phyloP scores from a whole-genome alignment of 2,797 vertebrate species.

The Sarcoramphus papa region DNA sequence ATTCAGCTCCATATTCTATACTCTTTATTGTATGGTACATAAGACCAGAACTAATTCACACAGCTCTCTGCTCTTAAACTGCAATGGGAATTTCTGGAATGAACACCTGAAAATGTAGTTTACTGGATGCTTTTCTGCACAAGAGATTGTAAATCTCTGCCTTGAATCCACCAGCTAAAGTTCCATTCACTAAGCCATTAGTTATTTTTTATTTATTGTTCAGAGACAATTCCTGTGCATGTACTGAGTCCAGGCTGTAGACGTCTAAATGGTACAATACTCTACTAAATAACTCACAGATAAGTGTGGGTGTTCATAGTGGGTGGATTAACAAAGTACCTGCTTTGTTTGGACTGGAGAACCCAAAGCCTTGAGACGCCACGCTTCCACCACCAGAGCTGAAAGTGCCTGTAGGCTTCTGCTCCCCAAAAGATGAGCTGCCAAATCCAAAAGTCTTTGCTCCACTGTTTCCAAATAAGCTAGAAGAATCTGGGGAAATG shows the following conservation, averaged over 20 bases:
- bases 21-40: background rate
- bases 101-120: background rate
- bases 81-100: background rate
- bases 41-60: background rate
- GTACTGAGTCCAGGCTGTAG: background rate
- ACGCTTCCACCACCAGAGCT: constrained; percentile 88
- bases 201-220: background rate
- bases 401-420: constrained; percentile 89
- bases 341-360: constrained; percentile 84
- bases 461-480: constrained; percentile 88
- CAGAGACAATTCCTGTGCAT: background rate
- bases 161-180: background rate
- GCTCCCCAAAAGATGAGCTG: constrained; percentile 84
- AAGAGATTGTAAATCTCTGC: background rate
- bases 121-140: background rate
- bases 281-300: background rate
- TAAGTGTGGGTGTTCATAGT: background rate
- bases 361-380: constrained; percentile 92
- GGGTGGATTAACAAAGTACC: constrained; percentile 68
- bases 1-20: background rate
- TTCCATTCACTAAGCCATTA: background rate
- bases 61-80: background rate
- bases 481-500: constrained; percentile 73
- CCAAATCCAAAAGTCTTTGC: constrained; percentile 88
- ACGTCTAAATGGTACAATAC: background rate